These are phyloP conservation scores for Xiphydria camelus DNA, from an alignment of 2,888 invertebrate genomes.

Conservation along the genomic window DNA sequence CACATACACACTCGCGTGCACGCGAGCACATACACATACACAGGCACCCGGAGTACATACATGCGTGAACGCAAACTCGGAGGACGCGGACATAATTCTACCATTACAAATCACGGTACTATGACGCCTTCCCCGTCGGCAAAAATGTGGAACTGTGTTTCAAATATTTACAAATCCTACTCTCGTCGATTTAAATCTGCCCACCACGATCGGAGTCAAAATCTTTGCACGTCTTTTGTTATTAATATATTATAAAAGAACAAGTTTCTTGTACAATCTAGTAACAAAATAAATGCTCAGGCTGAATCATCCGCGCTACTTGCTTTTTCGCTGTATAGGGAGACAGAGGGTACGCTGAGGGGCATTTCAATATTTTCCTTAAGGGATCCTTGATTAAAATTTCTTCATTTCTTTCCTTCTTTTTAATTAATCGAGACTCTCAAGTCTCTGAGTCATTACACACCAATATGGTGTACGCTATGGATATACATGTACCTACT, in stretches of 20 bases:
- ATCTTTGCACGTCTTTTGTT: too few relatives aligned
- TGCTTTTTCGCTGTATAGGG: not conserved
- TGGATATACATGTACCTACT: too few relatives aligned
- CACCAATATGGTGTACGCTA: constrained; percentile 56
- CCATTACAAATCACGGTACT: too few relatives aligned
- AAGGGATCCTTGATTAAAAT: too few relatives aligned
- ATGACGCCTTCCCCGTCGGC: too few relatives aligned
- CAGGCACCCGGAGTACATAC: too few relatives aligned
- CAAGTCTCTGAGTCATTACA: constrained; percentile 30
- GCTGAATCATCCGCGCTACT: constrained; percentile 7
- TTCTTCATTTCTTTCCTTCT: constrained; percentile 8
- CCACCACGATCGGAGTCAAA: too few relatives aligned
- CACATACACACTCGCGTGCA: too few relatives aligned
- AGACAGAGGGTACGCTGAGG: not conserved
- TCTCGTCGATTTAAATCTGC: not conserved
- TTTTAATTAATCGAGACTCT: constrained; percentile 16
- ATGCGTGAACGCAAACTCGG: too few relatives aligned
- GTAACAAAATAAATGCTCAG: constrained; percentile 27
- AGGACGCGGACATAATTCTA: too few relatives aligned
- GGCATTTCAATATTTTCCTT: too few relatives aligned
- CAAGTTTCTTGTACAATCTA: constrained; percentile 6
- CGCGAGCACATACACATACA: too few relatives aligned
- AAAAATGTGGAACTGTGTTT: not conserved
- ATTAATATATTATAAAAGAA: not conserved
- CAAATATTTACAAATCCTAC: not conserved